phyloP scores from a whole-genome alignment of 2,113 vertebrate species.

The Nesogale talazaci region DNA sequence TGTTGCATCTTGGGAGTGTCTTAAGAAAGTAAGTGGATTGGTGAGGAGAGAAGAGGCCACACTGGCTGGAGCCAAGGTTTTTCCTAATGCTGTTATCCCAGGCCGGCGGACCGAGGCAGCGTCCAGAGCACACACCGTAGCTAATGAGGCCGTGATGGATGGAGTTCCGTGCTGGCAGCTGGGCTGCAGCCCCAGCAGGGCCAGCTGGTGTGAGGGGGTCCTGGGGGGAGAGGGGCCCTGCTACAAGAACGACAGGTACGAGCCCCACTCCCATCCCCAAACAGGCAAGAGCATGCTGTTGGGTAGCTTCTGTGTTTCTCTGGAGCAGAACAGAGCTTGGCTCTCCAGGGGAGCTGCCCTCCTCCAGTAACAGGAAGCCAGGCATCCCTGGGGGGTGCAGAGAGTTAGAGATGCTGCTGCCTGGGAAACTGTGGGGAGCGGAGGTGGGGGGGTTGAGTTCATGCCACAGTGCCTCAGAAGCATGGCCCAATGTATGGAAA shows the following conservation, averaged over 20 bases:
- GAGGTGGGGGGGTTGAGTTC: neutral
- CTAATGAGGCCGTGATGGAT: slow-evolving; percentile 73
- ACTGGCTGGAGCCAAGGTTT: slow-evolving; percentile 62
- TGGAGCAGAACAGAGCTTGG: neutral
- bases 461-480: neutral
- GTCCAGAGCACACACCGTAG: slow-evolving; percentile 54
- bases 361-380: neutral
- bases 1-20: neutral
- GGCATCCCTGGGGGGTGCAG: neutral
- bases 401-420: neutral
- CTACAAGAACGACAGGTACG: slow-evolving; percentile 1
- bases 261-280: neutral
- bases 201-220: slow-evolving; percentile 31
- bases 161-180: slow-evolving; percentile 21
- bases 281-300: neutral
- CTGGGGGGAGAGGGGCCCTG: neutral
- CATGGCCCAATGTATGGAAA: neutral
- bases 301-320: neutral
- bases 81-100: slow-evolving; percentile 62
- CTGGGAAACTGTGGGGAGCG: neutral
- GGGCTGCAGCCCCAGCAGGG: slow-evolving; percentile 53
- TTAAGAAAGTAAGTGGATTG: neutral
- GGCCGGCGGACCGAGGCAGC: slow-evolving; percentile 15
- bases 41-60: slow-evolving; percentile 9
- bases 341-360: neutral